A percentile compares a stretch with the other conserved stretches of the same genome.
Conservation (phyloP, 2,888 invertebrate genomes). For the Aleiodes alternator region DNA sequence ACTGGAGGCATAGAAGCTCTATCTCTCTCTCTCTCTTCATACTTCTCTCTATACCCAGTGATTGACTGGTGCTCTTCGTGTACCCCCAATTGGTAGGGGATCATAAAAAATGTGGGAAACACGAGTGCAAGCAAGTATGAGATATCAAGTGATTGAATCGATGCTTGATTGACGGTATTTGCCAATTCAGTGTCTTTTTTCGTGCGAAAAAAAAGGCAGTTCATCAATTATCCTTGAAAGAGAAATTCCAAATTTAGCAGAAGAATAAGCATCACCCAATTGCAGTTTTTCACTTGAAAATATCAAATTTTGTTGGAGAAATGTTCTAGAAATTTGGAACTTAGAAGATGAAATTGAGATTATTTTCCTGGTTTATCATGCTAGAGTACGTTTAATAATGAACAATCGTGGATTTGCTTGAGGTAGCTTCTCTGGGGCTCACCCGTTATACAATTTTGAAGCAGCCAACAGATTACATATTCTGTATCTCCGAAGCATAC, state of each 20-base stretch:
- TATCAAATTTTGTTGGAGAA: too few species aligned
- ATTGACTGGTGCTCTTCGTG: conserved; percentile 64
- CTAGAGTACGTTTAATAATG: neutral
- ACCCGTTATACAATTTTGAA: neutral
- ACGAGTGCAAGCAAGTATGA: conserved; percentile 9
- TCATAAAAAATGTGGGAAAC: conserved; percentile 36
- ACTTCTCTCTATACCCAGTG: conserved; percentile 63
- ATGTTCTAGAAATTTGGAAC: too few species aligned
- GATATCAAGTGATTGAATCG: conserved; percentile 6
- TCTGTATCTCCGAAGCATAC: conserved; percentile 34
- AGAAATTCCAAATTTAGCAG: too few species aligned
- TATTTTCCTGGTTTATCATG: too few species aligned
- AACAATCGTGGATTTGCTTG: neutral
- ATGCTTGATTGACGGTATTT: neutral
- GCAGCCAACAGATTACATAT: conserved; percentile 53
- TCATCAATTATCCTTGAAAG: neutral
- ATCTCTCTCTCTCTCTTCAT: neutral
- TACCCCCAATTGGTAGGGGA: conserved; percentile 9
- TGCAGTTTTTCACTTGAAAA: too few species aligned
- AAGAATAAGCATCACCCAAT: too few species aligned
- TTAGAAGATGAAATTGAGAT: too few species aligned
- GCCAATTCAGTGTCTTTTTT: too few species aligned
- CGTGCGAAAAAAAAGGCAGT: neutral
- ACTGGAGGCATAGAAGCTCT: conserved; percentile 57
- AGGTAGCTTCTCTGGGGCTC: too few species aligned